A percentile compares a stretch with the other conserved stretches of the same genome.
These are phyloP conservation scores for Meriones psammophilus DNA, from an alignment of 2,797 vertebrate species.

Conservation along the genomic window DNA sequence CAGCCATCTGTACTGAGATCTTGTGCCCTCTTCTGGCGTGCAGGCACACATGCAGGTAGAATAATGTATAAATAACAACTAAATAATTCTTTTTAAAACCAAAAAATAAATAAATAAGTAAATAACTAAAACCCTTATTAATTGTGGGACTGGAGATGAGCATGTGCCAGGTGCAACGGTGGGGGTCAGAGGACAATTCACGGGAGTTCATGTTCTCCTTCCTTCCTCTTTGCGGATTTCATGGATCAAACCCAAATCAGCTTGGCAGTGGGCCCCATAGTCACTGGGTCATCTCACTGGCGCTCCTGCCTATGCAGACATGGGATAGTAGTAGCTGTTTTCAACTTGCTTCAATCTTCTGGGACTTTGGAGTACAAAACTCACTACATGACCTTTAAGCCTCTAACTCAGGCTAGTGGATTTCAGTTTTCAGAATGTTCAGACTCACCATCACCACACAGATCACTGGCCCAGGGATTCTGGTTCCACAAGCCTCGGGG, in stretches of 20 bases:
- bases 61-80: too few species aligned
- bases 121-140: too few species aligned
- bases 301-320: too few species aligned
- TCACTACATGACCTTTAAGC: not conserved
- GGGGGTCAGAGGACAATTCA: not conserved
- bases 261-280: not conserved
- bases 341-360: not conserved
- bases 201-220: not conserved
- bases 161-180: too few species aligned
- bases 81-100: too few species aligned
- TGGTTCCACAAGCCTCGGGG: not conserved
- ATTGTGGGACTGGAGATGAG: not conserved
- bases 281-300: not conserved
- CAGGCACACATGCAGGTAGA: too few species aligned
- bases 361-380: not conserved
- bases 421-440: not conserved
- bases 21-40: too few species aligned
- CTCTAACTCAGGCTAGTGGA: not conserved
- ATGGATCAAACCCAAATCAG: not conserved
- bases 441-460: not conserved
- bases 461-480: not conserved
- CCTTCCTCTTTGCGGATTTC: not conserved
- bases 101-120: too few species aligned
- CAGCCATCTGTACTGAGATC: too few species aligned
- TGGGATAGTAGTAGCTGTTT: not conserved